These are phyloP conservation scores for Chaetorhynchus papuensis DNA, from an alignment of 2,113 vertebrate genomes.

Conservation along the genomic window DNA sequence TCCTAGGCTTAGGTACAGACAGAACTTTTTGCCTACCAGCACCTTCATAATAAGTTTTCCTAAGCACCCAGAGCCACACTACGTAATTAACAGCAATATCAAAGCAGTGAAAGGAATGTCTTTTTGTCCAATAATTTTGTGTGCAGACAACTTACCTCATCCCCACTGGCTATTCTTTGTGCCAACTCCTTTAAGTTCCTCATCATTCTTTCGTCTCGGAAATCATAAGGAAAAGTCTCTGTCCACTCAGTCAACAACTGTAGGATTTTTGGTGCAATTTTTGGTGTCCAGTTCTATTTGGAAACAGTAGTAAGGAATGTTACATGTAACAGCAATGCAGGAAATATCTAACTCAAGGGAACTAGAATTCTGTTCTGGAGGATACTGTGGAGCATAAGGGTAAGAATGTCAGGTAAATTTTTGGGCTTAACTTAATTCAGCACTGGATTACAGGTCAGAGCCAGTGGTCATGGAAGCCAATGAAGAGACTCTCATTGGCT, in stretches of 20 bases:
- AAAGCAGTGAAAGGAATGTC: background rate
- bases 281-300: slow-evolving; percentile 76
- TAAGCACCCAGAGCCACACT: background rate
- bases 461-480: background rate
- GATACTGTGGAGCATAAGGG: background rate
- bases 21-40: background rate
- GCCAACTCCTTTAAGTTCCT: slow-evolving; percentile 87
- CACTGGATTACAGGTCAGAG: background rate
- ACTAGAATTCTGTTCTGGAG: background rate
- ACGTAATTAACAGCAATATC: background rate
- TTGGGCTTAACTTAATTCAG: background rate
- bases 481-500: background rate
- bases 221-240: slow-evolving; percentile 91
- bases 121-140: background rate
- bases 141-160: slow-evolving; percentile 79
- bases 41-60: background rate
- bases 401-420: background rate
- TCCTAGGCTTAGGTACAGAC: background rate
- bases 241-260: slow-evolving; percentile 92
- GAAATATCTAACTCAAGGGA: background rate
- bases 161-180: slow-evolving; percentile 79
- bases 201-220: slow-evolving; percentile 92
- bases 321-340: background rate
- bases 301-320: background rate
- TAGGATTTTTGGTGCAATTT: slow-evolving; percentile 87